These are phyloP conservation scores for Plestiodon gilberti DNA, from an alignment of 2,113 vertebrate species.

Conservation along the genomic window DNA sequence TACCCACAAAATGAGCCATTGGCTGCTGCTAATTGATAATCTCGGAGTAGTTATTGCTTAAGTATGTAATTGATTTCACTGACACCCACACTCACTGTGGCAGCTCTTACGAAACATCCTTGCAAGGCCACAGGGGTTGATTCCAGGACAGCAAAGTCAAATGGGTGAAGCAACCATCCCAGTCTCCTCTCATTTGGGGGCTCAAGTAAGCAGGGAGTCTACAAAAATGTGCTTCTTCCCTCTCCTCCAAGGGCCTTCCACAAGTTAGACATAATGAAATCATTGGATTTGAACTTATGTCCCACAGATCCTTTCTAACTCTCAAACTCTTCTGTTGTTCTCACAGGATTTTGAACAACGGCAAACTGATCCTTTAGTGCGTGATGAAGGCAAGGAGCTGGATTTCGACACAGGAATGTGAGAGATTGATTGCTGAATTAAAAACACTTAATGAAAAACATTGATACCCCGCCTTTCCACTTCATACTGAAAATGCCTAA, in stretches of 20 bases:
- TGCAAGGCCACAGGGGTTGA: background rate
- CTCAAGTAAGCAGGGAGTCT: background rate
- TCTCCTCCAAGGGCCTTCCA: background rate
- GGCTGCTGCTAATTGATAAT: background rate
- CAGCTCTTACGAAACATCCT: background rate
- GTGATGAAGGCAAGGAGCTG: background rate
- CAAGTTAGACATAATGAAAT: background rate
- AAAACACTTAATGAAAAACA: too few relatives aligned
- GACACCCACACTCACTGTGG: background rate
- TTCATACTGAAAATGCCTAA: too few relatives aligned
- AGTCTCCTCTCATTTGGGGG: background rate
- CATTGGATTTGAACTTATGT: background rate
- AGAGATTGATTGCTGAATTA: background rate
- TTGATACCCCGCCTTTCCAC: too few relatives aligned
- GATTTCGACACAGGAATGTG: background rate
- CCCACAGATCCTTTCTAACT: background rate
- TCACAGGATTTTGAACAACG: background rate
- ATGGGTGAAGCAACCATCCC: background rate
- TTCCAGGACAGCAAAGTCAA: background rate
- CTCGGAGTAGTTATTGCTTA: background rate
- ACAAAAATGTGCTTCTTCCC: background rate
- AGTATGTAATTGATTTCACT: slow-evolving; percentile 6
- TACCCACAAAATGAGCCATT: background rate
- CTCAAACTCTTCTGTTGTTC: background rate
- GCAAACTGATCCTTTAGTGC: background rate